Conservation (phyloP, 1,140 invertebrate species). For the Phortica variegata region DNA sequence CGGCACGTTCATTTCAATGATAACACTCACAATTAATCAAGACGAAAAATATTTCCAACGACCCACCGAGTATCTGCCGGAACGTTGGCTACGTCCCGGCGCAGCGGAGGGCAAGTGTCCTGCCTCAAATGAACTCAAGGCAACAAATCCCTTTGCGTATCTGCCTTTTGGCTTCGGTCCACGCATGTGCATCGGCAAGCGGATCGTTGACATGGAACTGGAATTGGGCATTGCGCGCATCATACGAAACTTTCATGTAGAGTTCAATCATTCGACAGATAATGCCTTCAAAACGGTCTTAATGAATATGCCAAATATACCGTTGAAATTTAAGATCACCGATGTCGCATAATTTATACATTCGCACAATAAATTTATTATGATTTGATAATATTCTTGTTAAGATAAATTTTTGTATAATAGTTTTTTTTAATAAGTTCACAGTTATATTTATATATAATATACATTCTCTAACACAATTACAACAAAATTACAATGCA, state of each 20-base stretch:
- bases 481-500: no score
- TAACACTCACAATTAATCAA: conserved; percentile 53
- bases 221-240: conserved; percentile 62
- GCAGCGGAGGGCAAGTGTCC: conserved; percentile 18
- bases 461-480: no score
- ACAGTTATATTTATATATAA: no score
- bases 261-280: conserved; percentile 49
- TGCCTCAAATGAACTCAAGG: no score
- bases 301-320: conserved; percentile 16
- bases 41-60: conserved; percentile 59
- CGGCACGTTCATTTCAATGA: conserved; percentile 61
- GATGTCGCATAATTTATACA: not conserved
- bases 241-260: conserved; percentile 59
- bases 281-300: conserved; percentile 9
- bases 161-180: conserved; percentile 63
- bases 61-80: conserved; percentile 61
- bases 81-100: conserved; percentile 60
- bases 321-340: conserved; percentile 17
- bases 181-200: conserved; percentile 60
- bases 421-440: no score
- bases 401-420: not conserved
- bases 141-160: conserved; percentile 12
- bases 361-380: no score
- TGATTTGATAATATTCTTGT: no score
- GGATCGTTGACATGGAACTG: conserved; percentile 70